Base-by-base conservation (phyloP, 2,113 vertebrate species). In the Gadus chalcogrammus region DNA sequence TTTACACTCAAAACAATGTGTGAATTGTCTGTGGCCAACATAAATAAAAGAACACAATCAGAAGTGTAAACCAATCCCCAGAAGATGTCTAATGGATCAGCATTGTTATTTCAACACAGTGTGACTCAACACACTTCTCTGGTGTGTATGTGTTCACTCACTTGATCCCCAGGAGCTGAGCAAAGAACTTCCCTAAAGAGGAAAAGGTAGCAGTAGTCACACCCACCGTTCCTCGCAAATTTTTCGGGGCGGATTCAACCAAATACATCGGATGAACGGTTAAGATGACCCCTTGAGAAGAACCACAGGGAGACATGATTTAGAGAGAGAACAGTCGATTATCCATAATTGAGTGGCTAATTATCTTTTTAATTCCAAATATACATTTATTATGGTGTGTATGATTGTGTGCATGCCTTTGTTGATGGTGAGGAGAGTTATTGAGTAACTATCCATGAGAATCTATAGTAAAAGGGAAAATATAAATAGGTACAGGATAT, bases 111-210 rank as follows among this genome's bases (percentile, higher is more conserved):
- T 48, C 2, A 13, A 48, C 12, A 13, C 42, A 9, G 11, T 48
- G 42, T 13, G 8, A 48, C 42, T 48, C 42, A 48, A 48, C 11
- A 48, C 42, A 9, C 4, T 35, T 35, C 4, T 7, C 6, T 35
- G 6, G 31, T 48, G 42, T 12, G 12, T 13, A 48, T 13, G 42
- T 12, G 42, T 9, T 48, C 42, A 48, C 85, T 70, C 83, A 95
- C 94, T 92, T 92, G 85, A 95, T 90, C 68, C 94, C 93, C 73
- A 94, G 73, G 70, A 91, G 77, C 83, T 95, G 94, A 68, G 93
- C 94, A 24, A 13, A 61, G 18, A 95, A 93, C 82, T 91, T 95
- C 11, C 93, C 94, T 0, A 75, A 0, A 0, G 91, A 90, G 4
- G 86, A 31, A n/a, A 90, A 91, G 62, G 87, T 90, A 3, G 85